Conservation (phyloP, 2,888 invertebrate genomes). For the Ormyrus nitidulus region DNA sequence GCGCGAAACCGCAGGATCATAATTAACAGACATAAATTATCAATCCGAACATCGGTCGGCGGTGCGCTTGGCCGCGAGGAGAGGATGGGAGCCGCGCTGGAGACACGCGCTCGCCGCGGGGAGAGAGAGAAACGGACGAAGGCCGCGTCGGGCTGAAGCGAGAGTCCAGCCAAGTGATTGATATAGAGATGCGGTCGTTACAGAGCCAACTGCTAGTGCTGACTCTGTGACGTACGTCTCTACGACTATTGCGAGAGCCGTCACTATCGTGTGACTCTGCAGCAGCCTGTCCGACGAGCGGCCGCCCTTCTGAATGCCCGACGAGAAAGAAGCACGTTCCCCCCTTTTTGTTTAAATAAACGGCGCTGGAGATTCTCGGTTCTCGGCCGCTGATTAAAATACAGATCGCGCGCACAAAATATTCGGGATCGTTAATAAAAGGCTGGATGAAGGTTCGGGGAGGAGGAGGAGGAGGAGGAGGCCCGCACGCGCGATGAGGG, state of each 20-base stretch:
- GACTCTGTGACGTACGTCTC: constrained; percentile 74
- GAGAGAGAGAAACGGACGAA: constrained; percentile 60
- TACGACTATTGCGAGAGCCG: constrained; percentile 58
- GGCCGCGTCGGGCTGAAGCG: constrained; percentile 60
- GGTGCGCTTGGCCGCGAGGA: constrained; percentile 49
- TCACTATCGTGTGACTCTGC: constrained; percentile 41
- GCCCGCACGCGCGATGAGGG: constrained; percentile 41
- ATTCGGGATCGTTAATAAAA: constrained; percentile 51
- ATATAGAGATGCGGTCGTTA: constrained; percentile 74
- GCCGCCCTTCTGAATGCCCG: background rate
- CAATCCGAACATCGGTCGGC: constrained; percentile 73
- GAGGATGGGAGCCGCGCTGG: constrained; percentile 55
- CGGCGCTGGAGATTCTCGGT: background rate
- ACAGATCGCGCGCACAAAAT: constrained; percentile 39
- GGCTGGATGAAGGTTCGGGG: constrained; percentile 22
- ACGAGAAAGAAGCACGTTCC: constrained; percentile 20
- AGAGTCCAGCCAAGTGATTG: constrained; percentile 71
- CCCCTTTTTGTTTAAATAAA: too few relatives aligned
- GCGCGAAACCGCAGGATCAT: constrained; percentile 70
- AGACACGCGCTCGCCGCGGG: constrained; percentile 45
- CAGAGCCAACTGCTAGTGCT: constrained; percentile 72
- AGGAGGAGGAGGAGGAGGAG: constrained; percentile 3
- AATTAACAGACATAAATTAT: constrained; percentile 75
- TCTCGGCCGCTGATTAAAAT: constrained; percentile 43
- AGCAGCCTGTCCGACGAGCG: constrained; percentile 5